Percentiles rank a stretch among this genome's conserved stretches.
These are phyloP conservation scores for Palloptera scutellata DNA, from an alignment of 2,888 invertebrate species.

Conservation along the genomic window DNA sequence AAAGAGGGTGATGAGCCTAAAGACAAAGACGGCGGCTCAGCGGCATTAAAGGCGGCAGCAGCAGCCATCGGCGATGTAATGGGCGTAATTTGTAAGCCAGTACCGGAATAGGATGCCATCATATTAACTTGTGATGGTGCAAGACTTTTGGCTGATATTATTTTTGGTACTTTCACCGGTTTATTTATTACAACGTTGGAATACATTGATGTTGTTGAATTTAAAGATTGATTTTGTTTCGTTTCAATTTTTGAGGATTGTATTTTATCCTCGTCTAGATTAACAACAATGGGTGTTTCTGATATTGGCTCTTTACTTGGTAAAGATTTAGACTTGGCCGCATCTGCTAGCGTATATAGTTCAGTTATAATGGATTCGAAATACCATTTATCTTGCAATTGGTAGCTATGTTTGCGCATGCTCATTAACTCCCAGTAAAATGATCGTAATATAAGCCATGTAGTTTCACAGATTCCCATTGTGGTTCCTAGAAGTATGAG, in stretches of 20 bases:
- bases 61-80: neutral
- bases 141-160: conserved; percentile 40
- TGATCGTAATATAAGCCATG: conserved; percentile 54
- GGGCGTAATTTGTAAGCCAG: conserved; percentile 23
- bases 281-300: conserved; percentile 11
- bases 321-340: neutral
- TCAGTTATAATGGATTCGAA: conserved; percentile 51
- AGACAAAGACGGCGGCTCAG: neutral
- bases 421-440: conserved; percentile 51
- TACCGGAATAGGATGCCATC: conserved; percentile 25
- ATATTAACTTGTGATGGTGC: conserved; percentile 24
- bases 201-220: neutral
- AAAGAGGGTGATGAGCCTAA: too few relatives aligned
- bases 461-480: conserved; percentile 52
- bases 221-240: neutral
- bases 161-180: conserved; percentile 32
- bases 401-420: conserved; percentile 50
- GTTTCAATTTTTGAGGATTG: conserved; percentile 20
- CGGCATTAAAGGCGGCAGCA: neutral
- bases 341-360: conserved; percentile 39
- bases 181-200: neutral
- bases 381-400: conserved; percentile 57
- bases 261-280: conserved; percentile 30
- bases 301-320: neutral
- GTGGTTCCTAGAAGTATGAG: conserved; percentile 30